phyloP scores from a whole-genome alignment of 2,888 invertebrate genomes.

The Chloromyia formosa region DNA sequence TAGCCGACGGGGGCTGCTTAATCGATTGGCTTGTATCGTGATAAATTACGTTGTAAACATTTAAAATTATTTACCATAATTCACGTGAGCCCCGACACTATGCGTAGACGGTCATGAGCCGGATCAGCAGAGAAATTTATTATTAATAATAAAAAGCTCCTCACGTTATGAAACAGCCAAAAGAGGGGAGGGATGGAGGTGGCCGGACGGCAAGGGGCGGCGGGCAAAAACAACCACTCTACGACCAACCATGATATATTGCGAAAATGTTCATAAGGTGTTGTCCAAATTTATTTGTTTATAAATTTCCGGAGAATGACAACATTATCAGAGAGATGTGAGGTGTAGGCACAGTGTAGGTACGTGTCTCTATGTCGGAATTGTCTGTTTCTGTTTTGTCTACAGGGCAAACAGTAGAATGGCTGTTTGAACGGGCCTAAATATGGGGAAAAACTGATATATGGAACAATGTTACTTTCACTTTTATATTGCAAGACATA shows the following conservation, averaged over 20 bases:
- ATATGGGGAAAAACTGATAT: no score
- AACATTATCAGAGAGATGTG: constrained; percentile 23
- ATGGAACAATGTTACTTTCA: no score
- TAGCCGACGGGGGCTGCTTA: constrained; percentile 26
- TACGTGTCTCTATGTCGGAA: no score
- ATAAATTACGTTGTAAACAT: constrained; percentile 43
- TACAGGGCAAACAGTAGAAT: no score
- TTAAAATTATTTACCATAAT: constrained; percentile 42
- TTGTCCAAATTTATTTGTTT: constrained; percentile 39
- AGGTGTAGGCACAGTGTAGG: no score
- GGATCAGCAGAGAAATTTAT: constrained; percentile 29
- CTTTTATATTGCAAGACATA: no score
- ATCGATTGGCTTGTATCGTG: constrained; percentile 39
- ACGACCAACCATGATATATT: constrained; percentile 27
- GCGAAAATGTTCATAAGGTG: constrained; percentile 23
- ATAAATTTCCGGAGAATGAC: constrained; percentile 30
- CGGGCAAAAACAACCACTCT: not conserved
- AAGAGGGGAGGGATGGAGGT: not conserved
- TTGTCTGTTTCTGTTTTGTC: no score
- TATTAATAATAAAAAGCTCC: constrained; percentile 28
- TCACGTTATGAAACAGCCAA: not conserved
- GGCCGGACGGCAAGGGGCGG: not conserved
- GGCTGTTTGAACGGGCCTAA: no score
- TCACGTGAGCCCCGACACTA: constrained; percentile 26
- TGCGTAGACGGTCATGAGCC: constrained; percentile 11